phyloP scores from a whole-genome alignment of 2,888 invertebrate genomes.

The Eristalis tenax region DNA sequence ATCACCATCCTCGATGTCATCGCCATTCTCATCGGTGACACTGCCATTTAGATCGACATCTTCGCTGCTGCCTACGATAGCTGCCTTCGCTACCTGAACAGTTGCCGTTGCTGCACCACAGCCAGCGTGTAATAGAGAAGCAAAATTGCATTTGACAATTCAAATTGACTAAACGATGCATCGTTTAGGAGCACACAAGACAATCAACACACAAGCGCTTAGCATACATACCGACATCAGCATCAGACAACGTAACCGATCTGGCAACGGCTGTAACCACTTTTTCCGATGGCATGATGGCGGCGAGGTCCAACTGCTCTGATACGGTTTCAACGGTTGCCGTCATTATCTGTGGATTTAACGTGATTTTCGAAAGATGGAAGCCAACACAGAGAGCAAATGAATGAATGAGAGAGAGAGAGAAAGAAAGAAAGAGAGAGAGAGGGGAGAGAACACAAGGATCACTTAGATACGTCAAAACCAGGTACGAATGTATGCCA shows the following conservation, averaged over 20 bases:
- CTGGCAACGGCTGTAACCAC: conserved; percentile 91
- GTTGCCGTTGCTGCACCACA: conserved; percentile 84
- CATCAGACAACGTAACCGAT: conserved; percentile 93
- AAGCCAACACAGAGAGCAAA: background rate
- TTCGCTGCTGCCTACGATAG: conserved; percentile 85
- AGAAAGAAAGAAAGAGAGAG: conserved; percentile 47
- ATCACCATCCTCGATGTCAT: conserved; percentile 86
- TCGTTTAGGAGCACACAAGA: background rate
- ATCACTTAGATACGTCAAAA: conserved; percentile 64
- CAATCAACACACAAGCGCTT: background rate
- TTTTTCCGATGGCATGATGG: conserved; percentile 90
- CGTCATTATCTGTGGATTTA: conserved; percentile 90
- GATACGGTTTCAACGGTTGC: conserved; percentile 97
- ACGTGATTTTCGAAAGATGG: conserved; percentile 21
- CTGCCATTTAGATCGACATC: conserved; percentile 84
- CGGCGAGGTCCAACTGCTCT: conserved; percentile 93
- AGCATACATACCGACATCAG: conserved; percentile 88
- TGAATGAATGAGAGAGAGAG: background rate
- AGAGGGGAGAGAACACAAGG: conserved; percentile 52
- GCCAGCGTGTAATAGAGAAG: conserved; percentile 47
- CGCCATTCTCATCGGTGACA: conserved; percentile 86
- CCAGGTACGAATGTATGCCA: conserved; percentile 14
- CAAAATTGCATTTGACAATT: conserved; percentile 11
- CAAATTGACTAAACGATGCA: background rate
- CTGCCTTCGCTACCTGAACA: conserved; percentile 86